Evolutionary conservation across 2,113 vertebrate species (phyloP).

Genomic region (Clarias magur): DNA sequence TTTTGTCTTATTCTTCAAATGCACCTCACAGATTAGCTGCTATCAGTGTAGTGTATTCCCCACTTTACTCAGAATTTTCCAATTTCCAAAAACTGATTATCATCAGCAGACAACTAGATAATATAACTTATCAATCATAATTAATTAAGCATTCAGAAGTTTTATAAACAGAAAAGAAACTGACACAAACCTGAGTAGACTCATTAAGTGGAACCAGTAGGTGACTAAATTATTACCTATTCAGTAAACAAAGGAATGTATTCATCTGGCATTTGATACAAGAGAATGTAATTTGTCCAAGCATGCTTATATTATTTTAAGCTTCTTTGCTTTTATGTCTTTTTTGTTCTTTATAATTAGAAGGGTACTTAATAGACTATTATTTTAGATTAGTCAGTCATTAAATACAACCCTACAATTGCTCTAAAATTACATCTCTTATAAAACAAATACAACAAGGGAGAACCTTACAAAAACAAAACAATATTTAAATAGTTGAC

Average conservation of each 20-base stretch:
- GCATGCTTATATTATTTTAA: neutral
- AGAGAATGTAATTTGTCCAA: neutral
- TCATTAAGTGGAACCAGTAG: neutral
- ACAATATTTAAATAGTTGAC: neutral
- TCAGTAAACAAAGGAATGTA: neutral
- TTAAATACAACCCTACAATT: neutral
- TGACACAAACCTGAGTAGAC: neutral
- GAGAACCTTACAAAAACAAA: neutral
- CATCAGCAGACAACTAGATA: neutral
- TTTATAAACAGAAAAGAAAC: neutral
- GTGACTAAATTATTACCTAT: neutral
- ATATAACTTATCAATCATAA: neutral
- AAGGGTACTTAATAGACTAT: neutral
- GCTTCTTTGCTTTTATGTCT: neutral
- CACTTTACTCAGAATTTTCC: neutral
- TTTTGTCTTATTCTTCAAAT: neutral
- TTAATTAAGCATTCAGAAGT: neutral
- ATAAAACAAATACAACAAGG: neutral
- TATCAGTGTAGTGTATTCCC: neutral
- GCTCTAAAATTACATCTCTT: neutral
- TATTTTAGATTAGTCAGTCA: neutral
- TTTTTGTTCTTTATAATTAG: neutral
- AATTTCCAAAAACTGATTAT: neutral
- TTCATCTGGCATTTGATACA: neutral
- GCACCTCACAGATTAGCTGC: neutral